Evolutionary conservation across 2,888 invertebrate species (phyloP), one percentile per base, ranked within the genome.

Genomic region (Zootermopsis nevadensis): DNA sequence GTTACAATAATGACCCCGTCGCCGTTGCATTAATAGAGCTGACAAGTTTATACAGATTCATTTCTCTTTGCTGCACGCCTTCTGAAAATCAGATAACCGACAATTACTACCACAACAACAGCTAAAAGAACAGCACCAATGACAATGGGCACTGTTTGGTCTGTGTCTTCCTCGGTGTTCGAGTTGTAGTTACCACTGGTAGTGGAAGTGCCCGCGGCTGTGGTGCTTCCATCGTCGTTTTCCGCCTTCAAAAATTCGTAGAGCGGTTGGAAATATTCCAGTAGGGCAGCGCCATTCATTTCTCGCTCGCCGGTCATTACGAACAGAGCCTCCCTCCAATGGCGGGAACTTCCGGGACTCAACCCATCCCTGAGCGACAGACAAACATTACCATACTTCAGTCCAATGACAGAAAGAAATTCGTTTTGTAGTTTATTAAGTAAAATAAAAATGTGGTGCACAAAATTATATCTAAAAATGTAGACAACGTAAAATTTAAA

Each of bases 251-350:
- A 80, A 33, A 35, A 92, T 3, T 89, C 87, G n/a, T 87, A 85
- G 27, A 92, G 88, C 22, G 91, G 91, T 83, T 88, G 85, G 86
- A 91, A 92, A 86, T 91, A 92, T 69, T 90, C 89, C 42, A 90
- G 85, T 42, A 92, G 87, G 1, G 91, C 89, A 2, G 86, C 85
- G 22, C 90, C 89, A 84, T 89, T 89, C 86, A 92, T 89, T 81
- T 88, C 87, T 30, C 87, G 55, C 55, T 88, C 89, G 33, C 90
- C 90, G 10, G 90, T 90, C 19, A 91, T 86, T 7, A 86, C 85
- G 48, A 88, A 85, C 86, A 92, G 87, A 2, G 89, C 90, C 69
- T 91, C 90, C 24, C 85, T 85, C 88, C 88, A 88, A 80, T 86
- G 86, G 22, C 83, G 83, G 0, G 87, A 87, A 22, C 85, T 83